Base-by-base conservation (phyloP, 1,140 invertebrate species). In the Palaemon carinicauda region DNA sequence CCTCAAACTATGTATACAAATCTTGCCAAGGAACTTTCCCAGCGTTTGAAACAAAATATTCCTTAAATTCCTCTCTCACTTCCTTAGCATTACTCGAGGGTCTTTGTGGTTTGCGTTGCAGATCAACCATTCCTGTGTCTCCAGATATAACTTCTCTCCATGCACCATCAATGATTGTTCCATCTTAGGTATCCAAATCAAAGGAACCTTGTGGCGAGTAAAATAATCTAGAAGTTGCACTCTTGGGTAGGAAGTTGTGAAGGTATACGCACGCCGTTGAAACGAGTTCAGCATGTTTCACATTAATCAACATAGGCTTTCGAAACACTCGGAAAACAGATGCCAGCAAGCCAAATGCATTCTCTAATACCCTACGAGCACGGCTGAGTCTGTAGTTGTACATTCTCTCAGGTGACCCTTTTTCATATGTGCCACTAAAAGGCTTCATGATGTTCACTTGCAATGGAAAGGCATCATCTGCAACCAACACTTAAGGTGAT, bases 61-160 rank as follows among this genome's bases (percentile, higher is more conserved):
- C 79, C 79, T 80, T 80, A 80, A 65, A 80, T 80, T 80, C 79
- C n/a, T n/a, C n/a, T n/a, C n/a, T n/a, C n/a, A n/a, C n/a, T n/a
- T n/a, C n/a, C n/a, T n/a, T n/a, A n/a, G n/a, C n/a, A n/a, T n/a
- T n/a, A n/a, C n/a, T n/a, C n/a, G n/a, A n/a, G n/a, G n/a, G n/a
- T n/a, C n/a, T n/a, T n/a, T n/a, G n/a, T n/a, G n/a, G n/a, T n/a
- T n/a, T n/a, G n/a, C n/a, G n/a, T n/a, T n/a, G n/a, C n/a, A n/a
- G n/a, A n/a, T n/a, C n/a, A n/a, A n/a, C n/a, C n/a, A n/a, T n/a
- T n/a, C n/a, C n/a, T n/a, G n/a, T n/a, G n/a, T n/a, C n/a, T n/a
- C n/a, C n/a, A n/a, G n/a, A n/a, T n/a, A n/a, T n/a, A n/a, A n/a
- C n/a, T n/a, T n/a, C n/a, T n/a, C n/a, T n/a, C n/a, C n/a, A n/a